Evolutionary conservation across 2,797 vertebrate genomes (phyloP).

Genomic region (Spinibarbus caldwelli): DNA sequence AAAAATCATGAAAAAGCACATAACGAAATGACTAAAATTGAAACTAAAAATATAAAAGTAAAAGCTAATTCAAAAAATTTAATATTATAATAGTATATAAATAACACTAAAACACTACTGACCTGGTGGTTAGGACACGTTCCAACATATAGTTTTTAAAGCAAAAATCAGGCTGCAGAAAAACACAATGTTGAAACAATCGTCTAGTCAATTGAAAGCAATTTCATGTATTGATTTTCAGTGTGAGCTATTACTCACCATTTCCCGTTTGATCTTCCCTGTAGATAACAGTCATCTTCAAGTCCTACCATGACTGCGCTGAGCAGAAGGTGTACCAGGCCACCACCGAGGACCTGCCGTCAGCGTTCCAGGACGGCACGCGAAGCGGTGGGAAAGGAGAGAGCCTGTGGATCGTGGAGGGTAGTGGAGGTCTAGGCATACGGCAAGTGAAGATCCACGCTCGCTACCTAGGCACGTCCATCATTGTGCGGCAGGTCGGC

Average conservation of each 20-base stretch:
- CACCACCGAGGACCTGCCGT: slow-evolving; percentile 80
- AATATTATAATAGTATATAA: background rate
- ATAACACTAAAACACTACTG: too few species aligned
- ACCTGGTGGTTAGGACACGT: background rate
- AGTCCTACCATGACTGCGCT: slow-evolving; percentile 82
- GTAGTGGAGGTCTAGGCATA: slow-evolving; percentile 69
- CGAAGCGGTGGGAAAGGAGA: slow-evolving; percentile 76
- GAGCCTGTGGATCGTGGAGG: slow-evolving; percentile 79
- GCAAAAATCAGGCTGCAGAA: background rate
- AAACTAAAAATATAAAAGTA: too few species aligned
- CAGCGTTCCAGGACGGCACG: slow-evolving; percentile 82
- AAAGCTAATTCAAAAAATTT: background rate
- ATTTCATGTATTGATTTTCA: slow-evolving; percentile 12
- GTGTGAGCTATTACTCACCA: background rate
- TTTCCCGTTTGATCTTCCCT: background rate
- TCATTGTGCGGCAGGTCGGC: slow-evolving; percentile 82
- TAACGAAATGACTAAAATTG: too few species aligned
- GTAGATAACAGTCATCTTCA: slow-evolving; percentile 87
- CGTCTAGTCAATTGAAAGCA: slow-evolving; percentile 17
- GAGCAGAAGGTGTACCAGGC: slow-evolving; percentile 88
- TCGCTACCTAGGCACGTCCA: slow-evolving; percentile 81
- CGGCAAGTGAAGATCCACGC: slow-evolving; percentile 83
- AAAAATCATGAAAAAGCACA: too few species aligned
- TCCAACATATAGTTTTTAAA: background rate
- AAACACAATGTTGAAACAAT: slow-evolving; percentile 32